phyloP scores from a whole-genome alignment of 2,888 invertebrate genomes.

The Rosalia funebris region DNA sequence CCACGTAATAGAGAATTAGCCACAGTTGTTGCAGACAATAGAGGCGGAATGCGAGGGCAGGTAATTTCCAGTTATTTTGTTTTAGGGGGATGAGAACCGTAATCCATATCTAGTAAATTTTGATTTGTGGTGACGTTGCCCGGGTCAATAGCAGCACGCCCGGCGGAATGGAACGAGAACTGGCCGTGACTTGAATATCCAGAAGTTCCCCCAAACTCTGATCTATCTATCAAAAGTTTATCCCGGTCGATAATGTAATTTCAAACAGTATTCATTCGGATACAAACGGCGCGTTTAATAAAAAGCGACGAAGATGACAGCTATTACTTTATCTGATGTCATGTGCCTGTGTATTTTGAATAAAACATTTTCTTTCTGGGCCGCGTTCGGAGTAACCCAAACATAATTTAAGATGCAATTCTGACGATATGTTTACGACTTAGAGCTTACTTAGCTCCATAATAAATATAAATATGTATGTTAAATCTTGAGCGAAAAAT shows the following conservation, averaged over 20 bases:
- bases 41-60: conserved; percentile 4
- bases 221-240: conserved; percentile 58
- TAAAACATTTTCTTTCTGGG: no score
- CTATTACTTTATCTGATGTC: conserved; percentile 40
- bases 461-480: no score
- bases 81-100: conserved; percentile 21
- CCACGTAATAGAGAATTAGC: no score
- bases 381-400: no score
- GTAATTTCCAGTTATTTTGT: conserved; percentile 15
- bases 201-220: conserved; percentile 41
- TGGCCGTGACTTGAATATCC: conserved; percentile 52
- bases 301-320: conserved; percentile 41
- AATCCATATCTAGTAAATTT: conserved; percentile 49
- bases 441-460: no score
- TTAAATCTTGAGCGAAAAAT: no score
- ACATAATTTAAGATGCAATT: no score
- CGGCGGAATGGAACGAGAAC: conserved; percentile 44
- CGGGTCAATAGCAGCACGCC: conserved; percentile 53
- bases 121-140: conserved; percentile 56
- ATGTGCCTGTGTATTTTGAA: conserved; percentile 31
- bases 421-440: no score
- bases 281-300: conserved; percentile 45
- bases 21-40: no score
- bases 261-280: conserved; percentile 45
- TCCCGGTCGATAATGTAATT: conserved; percentile 56